Base-by-base conservation (phyloP, 2,888 invertebrate genomes). In the Scrobipalpa costella region DNA sequence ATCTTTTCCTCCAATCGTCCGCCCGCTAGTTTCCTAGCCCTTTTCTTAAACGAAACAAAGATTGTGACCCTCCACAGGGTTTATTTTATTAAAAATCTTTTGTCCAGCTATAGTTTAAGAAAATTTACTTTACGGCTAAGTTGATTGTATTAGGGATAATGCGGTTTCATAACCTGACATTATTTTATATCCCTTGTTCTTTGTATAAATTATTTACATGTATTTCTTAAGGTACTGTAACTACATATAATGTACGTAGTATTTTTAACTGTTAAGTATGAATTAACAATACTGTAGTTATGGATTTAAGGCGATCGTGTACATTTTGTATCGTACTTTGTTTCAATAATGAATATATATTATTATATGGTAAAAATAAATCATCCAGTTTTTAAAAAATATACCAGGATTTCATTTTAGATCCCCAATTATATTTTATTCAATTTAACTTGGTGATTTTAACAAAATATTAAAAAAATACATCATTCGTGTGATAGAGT, bases 301-400 rank as follows among this genome's bases (percentile, higher is more conserved):
- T 84, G 75, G 77, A 84, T 81, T 71, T 86, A 86, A 89, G 88
- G 92, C 92, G 92, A 85, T 93, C 92, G 92, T 94, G 94, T 94
- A 94, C 92, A 94, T 94, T 94, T 94, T 94, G 94, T 94, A 94
- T 93, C 93, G 94, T 94, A 94, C 93, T 94, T 94, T 94, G 94
- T 94, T 93, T 93, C 86, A 86, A 85, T 84, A 85, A 93, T 93
- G 93, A 93, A 94, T 93, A 94, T 93, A 94, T 93, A 91, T 90
- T 93, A 94, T 93, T 93, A 93, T 93, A 94, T 93, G 93, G 93
- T 93, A 93, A 93, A 84, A 90, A 93, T 92, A 92, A 92, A 93
- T 93, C 92, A 93, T 93, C 92, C 92, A 92, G 93, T 93, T 93
- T 93, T 92, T 92, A 92, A 92, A 92, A 92, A 90, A 90, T 79